Evolutionary conservation across 2,113 vertebrate genomes (phyloP), one percentile per base, ranked within the genome.

Genomic region (Opisthocomus hoazin): DNA sequence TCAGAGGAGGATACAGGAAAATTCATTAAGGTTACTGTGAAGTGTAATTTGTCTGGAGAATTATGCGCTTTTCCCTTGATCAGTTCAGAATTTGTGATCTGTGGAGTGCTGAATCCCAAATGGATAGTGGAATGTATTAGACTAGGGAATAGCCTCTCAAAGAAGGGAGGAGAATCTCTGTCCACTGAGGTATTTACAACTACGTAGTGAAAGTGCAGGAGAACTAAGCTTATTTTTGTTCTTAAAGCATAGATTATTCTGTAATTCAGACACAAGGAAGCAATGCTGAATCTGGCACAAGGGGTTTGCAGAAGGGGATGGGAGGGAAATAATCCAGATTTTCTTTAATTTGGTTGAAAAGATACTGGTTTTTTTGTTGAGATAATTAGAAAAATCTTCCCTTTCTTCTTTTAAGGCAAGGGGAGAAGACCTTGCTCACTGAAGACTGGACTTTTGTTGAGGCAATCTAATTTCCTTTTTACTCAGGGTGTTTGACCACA

Each of bases 21-120:
- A 88, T 56, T 57, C 1, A 3, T 69, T 88, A 50, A 86, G 12
- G 36, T 89, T 94, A 51, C 50, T 69, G 2, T 66, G 45, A 41
- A 64, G 30, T 76, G 45, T 27, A 75, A 43, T 87, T 91, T 93
- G 12, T 85, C 58, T 80, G 50, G 32, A 80, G 43, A 94, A 73
- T 92, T 81, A 68, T 20, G 27, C 7, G 8, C 26, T 78, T 88
- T 39, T 84, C 27, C 23, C 63, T 81, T 90, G 63, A 30, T 91
- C 54, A 88, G 15, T 70, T 92, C 23, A 51, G 69, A 77, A 79
- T 86, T 87, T 85, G 76, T 79, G 36, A 79, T 80, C 45, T 82
- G 3, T 76, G 61, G 60, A 73, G 32, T 76, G 63, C 68, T 63
- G 43, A 84, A 81, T 90, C 46, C 32, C 39, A 84, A 54, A 48